Percentiles rank a stretch among this genome's conserved stretches.
phyloP scores from a whole-genome alignment of 2,797 vertebrate genomes.

The Alcedo quadribrachys region DNA sequence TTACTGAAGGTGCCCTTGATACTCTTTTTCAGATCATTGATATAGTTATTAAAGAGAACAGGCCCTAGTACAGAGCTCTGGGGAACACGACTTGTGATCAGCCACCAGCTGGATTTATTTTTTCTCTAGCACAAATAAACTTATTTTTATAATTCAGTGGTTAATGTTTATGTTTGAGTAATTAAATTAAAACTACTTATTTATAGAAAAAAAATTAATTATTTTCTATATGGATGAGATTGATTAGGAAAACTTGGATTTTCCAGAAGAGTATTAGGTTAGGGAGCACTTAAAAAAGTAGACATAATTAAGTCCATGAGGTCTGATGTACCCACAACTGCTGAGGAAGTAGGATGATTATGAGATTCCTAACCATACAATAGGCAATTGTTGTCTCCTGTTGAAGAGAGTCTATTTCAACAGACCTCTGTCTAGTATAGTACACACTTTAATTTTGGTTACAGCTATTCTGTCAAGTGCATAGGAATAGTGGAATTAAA shows the following conservation, averaged over 20 bases:
- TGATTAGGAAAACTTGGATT: background rate
- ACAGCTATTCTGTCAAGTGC: background rate
- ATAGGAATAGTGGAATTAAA: background rate
- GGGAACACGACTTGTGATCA: background rate
- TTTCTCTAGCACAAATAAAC: background rate
- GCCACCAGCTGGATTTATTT: background rate
- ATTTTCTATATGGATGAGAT: background rate
- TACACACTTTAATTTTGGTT: background rate
- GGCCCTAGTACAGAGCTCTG: background rate
- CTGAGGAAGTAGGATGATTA: background rate
- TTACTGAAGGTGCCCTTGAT: too few species aligned
- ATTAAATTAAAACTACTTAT: background rate
- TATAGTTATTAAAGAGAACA: too few species aligned
- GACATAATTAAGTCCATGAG: background rate
- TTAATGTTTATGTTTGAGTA: background rate
- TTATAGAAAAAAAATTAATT: background rate
- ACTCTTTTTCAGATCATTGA: too few species aligned
- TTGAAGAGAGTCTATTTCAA: background rate
- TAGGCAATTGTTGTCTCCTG: background rate
- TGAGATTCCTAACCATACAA: too few species aligned
- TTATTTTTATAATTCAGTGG: background rate
- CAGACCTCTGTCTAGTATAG: background rate
- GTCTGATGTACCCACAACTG: background rate
- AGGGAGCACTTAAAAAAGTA: background rate
- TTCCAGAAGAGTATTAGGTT: background rate